phyloP scores from a whole-genome alignment of 2,113 vertebrate genomes.

The Chunga burmeisteri region DNA sequence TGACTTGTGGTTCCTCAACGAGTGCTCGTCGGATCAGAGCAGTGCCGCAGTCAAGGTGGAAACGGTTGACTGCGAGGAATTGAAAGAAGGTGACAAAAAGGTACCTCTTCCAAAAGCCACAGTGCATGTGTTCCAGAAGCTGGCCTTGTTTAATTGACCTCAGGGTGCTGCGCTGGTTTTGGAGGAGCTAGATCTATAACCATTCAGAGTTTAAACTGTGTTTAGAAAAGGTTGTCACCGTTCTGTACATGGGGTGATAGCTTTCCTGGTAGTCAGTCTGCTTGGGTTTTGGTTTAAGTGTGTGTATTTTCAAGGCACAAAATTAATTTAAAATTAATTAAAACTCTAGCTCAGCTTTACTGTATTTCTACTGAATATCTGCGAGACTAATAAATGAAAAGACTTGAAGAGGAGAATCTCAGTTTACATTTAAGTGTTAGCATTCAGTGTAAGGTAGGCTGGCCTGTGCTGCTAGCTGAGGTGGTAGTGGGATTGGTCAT shows the following conservation, averaged over 20 bases:
- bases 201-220: not conserved
- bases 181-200: not conserved
- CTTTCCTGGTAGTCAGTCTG: not conserved
- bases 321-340: not conserved
- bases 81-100: conserved; percentile 74
- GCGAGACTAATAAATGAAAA: not conserved
- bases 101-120: conserved; percentile 28
- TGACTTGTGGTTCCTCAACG: conserved; percentile 92
- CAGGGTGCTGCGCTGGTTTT: not conserved
- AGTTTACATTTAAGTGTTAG: not conserved
- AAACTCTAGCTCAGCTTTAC: not conserved
- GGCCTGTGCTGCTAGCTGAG: not conserved
- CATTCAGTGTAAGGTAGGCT: not conserved
- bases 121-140: rapidly evolving
- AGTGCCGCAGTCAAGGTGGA: conserved; percentile 84
- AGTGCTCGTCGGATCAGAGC: conserved; percentile 85
- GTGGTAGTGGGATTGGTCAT: not conserved
- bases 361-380: not conserved
- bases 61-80: conserved; percentile 65
- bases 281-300: not conserved
- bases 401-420: not conserved
- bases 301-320: not conserved
- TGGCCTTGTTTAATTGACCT: not conserved
- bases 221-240: not conserved
- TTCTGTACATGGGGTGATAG: rapidly evolving